Conservation (phyloP, 2,113 vertebrate species). For the Elephantulus edwardii region DNA sequence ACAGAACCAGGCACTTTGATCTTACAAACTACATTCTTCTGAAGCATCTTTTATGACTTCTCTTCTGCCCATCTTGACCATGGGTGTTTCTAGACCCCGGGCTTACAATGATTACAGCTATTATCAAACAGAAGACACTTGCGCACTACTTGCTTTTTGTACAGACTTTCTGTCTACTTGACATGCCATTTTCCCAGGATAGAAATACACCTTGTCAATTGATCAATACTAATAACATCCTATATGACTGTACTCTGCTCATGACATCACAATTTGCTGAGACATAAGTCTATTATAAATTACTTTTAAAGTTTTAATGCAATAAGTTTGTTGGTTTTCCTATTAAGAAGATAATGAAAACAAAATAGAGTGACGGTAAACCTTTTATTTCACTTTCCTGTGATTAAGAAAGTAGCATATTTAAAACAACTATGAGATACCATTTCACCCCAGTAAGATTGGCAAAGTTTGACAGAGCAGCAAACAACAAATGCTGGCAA, state of each 20-base stretch:
- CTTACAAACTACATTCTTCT: neutral
- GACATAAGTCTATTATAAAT: neutral
- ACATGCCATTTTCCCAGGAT: rapidly evolving
- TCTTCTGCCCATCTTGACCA: neutral
- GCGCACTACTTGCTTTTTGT: neutral
- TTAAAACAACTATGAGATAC: no score
- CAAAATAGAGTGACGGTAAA: neutral
- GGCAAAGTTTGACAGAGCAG: no score
- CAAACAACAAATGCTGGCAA: no score
- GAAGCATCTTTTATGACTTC: neutral
- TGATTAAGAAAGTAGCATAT: neutral
- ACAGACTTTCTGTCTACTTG: neutral
- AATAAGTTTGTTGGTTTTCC: neutral
- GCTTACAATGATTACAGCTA: neutral
- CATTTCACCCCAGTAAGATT: no score
- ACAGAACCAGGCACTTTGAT: neutral
- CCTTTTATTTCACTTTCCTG: neutral
- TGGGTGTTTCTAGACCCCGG: rapidly evolving
- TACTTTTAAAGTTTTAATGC: neutral
- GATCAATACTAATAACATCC: no score
- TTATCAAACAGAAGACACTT: neutral
- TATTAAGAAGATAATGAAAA: neutral
- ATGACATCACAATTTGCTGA: neutral
- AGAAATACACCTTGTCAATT: neutral
- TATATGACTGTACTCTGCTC: neutral